phyloP scores from a whole-genome alignment of 2,888 invertebrate genomes.

The Hyposoter dolosus region DNA sequence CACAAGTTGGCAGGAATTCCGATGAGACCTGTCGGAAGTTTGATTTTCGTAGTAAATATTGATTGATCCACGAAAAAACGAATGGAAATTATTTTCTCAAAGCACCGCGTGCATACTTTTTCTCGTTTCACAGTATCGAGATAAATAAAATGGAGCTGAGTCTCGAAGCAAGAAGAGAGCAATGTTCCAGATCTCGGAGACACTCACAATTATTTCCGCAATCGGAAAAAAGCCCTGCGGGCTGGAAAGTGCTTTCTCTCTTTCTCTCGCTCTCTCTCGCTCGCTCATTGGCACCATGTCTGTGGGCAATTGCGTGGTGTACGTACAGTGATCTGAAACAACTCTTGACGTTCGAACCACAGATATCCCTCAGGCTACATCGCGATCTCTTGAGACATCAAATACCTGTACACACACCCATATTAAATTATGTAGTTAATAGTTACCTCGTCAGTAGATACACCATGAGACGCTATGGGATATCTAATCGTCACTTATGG shows the following conservation, averaged over 20 bases:
- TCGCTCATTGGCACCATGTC: constrained; percentile 23
- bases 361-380: constrained; percentile 39
- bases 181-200: constrained; percentile 59
- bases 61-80: background rate
- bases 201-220: constrained; percentile 66
- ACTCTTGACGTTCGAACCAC: constrained; percentile 40
- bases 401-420: constrained; percentile 30
- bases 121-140: constrained; percentile 2
- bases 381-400: constrained; percentile 49
- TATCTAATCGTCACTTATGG: constrained; percentile 3
- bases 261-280: constrained; percentile 18
- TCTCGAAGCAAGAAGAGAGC: constrained; percentile 38
- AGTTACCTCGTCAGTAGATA: constrained; percentile 21
- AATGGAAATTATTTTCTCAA: background rate
- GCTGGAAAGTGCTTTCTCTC: constrained; percentile 67
- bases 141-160: constrained; percentile 15
- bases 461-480: constrained; percentile 10
- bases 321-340: constrained; percentile 30
- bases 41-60: background rate
- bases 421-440: constrained; percentile 58
- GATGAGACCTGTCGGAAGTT: background rate
- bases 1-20: background rate
- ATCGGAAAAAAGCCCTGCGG: constrained; percentile 65
- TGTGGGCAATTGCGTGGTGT: constrained; percentile 35
- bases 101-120: background rate